phyloP scores from a whole-genome alignment of 2,797 vertebrate genomes.

The Malurus splendens region DNA sequence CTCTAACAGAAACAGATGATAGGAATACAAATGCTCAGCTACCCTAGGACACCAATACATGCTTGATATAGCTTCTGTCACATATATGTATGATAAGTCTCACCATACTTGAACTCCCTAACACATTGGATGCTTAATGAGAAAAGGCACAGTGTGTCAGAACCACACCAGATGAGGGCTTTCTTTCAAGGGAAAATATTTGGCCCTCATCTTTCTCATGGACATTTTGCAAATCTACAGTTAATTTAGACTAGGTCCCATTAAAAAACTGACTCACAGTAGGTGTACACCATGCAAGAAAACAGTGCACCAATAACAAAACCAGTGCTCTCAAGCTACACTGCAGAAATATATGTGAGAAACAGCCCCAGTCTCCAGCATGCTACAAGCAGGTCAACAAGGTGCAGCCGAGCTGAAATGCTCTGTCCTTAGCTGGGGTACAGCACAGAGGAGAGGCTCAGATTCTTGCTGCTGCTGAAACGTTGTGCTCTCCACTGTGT shows the following conservation, averaged over 20 bases:
- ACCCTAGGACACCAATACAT: too few species aligned
- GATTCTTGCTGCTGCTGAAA: not conserved
- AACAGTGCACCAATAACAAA: not conserved
- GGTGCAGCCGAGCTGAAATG: not conserved
- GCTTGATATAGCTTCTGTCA: too few species aligned
- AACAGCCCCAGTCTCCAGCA: not conserved
- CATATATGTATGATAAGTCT: too few species aligned
- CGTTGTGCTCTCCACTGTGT: accelerated
- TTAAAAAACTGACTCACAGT: not conserved
- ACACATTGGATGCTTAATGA: not conserved
- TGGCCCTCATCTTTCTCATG: not conserved
- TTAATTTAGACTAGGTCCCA: not conserved
- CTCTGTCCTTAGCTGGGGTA: not conserved
- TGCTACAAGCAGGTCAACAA: not conserved
- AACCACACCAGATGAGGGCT: not conserved
- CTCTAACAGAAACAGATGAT: too few species aligned
- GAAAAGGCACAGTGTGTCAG: not conserved
- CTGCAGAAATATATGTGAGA: accelerated
- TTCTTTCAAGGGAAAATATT: not conserved
- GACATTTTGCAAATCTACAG: not conserved
- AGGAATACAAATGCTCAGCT: too few species aligned
- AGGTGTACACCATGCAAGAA: not conserved
- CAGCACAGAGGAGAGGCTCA: not conserved
- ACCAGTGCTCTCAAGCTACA: accelerated
- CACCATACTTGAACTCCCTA: not conserved